These are phyloP conservation scores for Clarias fuscus DNA, from an alignment of 2,797 vertebrate species.

Conservation along the genomic window DNA sequence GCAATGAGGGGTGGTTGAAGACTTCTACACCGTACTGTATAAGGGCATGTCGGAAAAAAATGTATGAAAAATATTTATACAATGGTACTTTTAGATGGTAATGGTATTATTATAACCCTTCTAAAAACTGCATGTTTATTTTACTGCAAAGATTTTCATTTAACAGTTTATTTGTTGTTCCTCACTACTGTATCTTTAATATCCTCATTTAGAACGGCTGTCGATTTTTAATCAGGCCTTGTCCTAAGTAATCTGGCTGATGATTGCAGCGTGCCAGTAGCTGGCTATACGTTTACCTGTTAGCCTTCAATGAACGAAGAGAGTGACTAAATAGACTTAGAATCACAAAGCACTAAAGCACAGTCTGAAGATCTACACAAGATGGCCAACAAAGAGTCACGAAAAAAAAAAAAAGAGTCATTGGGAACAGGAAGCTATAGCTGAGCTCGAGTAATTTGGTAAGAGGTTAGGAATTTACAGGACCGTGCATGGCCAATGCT, in stretches of 20 bases:
- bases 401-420: not conserved
- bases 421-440: conserved; percentile 18
- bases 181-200: not conserved
- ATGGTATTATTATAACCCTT: not conserved
- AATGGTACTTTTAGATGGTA: not conserved
- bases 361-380: conserved; percentile 42
- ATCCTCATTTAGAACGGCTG: not conserved
- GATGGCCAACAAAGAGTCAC: conserved; percentile 16
- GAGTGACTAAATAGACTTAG: conserved; percentile 23
- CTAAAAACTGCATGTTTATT: conserved; percentile 7
- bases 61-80: not conserved
- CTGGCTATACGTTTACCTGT: conserved; percentile 29
- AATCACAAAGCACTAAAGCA: conserved; percentile 35
- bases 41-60: not conserved
- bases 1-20: too few species aligned
- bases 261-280: not conserved
- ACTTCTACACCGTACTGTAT: too few species aligned
- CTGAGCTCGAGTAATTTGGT: conserved; percentile 24
- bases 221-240: not conserved
- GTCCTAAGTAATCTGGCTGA: not conserved
- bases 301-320: conserved; percentile 41
- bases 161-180: not conserved
- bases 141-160: not conserved
- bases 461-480: conserved; percentile 26
- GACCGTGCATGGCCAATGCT: conserved; percentile 29